Conservation (phyloP, 2,888 invertebrate species). For the Thera britannica region DNA sequence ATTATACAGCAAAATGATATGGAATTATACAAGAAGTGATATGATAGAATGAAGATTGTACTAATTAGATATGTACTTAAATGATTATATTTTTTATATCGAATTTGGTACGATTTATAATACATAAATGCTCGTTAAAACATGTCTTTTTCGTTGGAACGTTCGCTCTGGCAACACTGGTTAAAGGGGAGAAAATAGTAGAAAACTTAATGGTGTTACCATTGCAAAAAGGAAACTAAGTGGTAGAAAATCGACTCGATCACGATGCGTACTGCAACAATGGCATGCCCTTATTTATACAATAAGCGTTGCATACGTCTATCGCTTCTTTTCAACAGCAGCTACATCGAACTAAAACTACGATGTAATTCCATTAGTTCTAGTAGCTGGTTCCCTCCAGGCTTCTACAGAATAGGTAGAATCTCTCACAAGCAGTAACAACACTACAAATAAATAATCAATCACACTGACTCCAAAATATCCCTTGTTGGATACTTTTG, state of each 20-base stretch:
- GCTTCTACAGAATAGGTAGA: conserved; percentile 44
- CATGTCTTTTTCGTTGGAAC: conserved; percentile 78
- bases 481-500: background rate
- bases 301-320: conserved; percentile 84
- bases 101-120: conserved; percentile 75
- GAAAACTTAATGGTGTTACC: conserved; percentile 47
- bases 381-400: conserved; percentile 56
- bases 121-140: conserved; percentile 78
- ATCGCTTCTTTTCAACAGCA: conserved; percentile 61
- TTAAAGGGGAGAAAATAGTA: conserved; percentile 53
- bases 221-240: conserved; percentile 43
- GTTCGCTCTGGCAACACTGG: conserved; percentile 72
- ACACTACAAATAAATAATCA: background rate
- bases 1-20: conserved; percentile 81
- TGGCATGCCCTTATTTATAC: conserved; percentile 81
- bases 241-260: conserved; percentile 70
- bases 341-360: conserved; percentile 67
- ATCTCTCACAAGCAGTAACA: conserved; percentile 1
- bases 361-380: conserved; percentile 49
- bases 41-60: conserved; percentile 81
- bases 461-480: background rate
- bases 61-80: conserved; percentile 83
- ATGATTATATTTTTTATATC: conserved; percentile 70
- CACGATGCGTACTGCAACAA: conserved; percentile 84
- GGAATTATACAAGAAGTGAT: conserved; percentile 83